Evolutionary conservation across 2,113 vertebrate species (phyloP).

Genomic region (Dromas ardeola): DNA sequence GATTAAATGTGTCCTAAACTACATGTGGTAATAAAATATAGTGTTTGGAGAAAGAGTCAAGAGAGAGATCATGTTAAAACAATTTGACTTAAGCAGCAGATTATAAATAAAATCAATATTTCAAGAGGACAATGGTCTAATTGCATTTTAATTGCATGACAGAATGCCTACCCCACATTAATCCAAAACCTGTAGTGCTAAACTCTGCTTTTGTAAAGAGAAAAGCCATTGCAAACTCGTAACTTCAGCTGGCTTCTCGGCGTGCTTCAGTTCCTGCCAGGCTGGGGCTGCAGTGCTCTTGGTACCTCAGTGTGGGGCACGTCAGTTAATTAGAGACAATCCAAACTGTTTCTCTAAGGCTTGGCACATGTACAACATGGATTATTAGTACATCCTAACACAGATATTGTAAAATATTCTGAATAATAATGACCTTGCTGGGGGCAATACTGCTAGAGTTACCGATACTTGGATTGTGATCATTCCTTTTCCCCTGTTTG

Average conservation of each 20-base stretch:
- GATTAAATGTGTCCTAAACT: neutral
- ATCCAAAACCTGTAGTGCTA: neutral
- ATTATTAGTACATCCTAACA: neutral
- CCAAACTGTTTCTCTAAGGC: neutral
- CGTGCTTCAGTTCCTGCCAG: neutral
- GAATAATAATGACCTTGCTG: neutral
- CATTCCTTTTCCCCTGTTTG: neutral
- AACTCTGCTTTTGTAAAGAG: neutral
- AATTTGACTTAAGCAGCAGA: neutral
- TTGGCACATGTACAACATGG: neutral
- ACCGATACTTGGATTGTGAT: neutral
- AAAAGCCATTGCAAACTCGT: neutral
- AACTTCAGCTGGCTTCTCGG: neutral
- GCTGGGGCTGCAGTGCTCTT: neutral
- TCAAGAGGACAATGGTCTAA: neutral
- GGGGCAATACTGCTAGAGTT: neutral
- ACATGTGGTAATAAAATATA: neutral
- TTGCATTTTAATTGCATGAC: slow-evolving; percentile 15
- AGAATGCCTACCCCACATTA: neutral
- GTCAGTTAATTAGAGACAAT: neutral
- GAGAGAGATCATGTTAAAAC: neutral
- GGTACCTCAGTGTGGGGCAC: neutral
- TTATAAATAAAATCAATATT: slow-evolving; percentile 21
- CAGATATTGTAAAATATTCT: neutral
- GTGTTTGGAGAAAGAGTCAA: neutral